Conservation (phyloP, 2,113 vertebrate genomes). For the Tichodroma muraria region DNA sequence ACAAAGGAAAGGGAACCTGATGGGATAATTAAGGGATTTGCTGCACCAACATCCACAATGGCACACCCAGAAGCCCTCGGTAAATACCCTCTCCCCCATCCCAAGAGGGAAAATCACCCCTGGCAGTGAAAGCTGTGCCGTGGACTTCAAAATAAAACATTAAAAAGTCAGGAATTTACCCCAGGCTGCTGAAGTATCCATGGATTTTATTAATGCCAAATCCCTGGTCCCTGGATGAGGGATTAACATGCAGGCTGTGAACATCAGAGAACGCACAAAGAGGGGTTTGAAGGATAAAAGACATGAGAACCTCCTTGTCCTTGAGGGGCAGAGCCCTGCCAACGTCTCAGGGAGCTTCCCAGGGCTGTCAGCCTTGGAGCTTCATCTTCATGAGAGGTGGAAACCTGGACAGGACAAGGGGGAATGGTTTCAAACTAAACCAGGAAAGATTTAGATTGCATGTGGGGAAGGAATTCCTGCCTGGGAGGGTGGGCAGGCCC, state of each 20-base stretch:
- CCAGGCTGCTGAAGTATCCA: neutral
- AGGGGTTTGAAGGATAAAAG: neutral
- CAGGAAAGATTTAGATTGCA: neutral
- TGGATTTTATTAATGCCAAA: neutral
- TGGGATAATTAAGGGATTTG: slow-evolving; percentile 21
- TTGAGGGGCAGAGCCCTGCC: neutral
- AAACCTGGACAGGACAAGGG: neutral
- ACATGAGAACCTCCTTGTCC: fast-evolving
- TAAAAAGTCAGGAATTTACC: neutral
- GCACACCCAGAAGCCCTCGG: neutral
- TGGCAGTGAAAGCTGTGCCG: neutral
- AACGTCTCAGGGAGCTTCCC: neutral
- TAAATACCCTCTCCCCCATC: neutral
- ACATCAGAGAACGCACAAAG: fast-evolving
- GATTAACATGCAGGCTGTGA: neutral
- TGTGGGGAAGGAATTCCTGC: neutral
- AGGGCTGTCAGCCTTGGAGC: neutral
- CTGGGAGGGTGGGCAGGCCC: neutral
- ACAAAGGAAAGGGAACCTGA: neutral
- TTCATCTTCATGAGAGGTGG: neutral
- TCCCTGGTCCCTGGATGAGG: neutral
- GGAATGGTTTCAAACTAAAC: neutral
- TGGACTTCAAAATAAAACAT: neutral
- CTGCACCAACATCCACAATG: neutral
- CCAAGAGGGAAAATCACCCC: neutral